phyloP scores from a whole-genome alignment of 2,113 vertebrate genomes.

The Oenanthe melanoleuca region DNA sequence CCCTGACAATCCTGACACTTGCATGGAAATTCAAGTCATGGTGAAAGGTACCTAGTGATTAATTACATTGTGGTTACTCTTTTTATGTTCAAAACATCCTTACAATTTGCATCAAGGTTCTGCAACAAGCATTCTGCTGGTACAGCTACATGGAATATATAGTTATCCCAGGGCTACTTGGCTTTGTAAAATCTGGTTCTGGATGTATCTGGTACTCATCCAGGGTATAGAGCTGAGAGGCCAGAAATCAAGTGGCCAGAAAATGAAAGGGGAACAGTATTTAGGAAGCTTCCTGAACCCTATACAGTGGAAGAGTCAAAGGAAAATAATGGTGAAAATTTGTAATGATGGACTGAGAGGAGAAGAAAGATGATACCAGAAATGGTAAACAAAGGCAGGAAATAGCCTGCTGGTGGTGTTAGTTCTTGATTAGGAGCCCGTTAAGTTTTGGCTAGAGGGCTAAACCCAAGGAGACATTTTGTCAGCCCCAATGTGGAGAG shows the following conservation, averaged over 20 bases:
- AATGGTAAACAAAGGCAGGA: conserved; percentile 59
- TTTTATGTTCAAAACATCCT: not conserved
- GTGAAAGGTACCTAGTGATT: not conserved
- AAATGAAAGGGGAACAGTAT: not conserved
- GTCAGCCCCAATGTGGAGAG: conserved; percentile 39
- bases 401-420: conserved; percentile 45
- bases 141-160: not conserved
- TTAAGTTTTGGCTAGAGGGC: conserved; percentile 60
- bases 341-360: not conserved
- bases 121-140: not conserved
- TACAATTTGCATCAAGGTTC: not conserved
- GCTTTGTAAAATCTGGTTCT: not conserved
- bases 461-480: conserved; percentile 54
- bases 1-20: not conserved
- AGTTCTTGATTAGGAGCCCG: conserved; percentile 47
- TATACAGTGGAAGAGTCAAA: not conserved
- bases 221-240: not conserved
- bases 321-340: conserved; percentile 9
- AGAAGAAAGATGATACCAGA: conserved; percentile 37
- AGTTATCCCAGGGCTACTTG: not conserved
- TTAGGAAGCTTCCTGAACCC: not conserved
- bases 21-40: not conserved
- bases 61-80: not conserved
- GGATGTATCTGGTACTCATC: not conserved
- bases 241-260: not conserved